Conservation (phyloP, 1,140 invertebrate genomes). For the Anthonomus grandis region DNA sequence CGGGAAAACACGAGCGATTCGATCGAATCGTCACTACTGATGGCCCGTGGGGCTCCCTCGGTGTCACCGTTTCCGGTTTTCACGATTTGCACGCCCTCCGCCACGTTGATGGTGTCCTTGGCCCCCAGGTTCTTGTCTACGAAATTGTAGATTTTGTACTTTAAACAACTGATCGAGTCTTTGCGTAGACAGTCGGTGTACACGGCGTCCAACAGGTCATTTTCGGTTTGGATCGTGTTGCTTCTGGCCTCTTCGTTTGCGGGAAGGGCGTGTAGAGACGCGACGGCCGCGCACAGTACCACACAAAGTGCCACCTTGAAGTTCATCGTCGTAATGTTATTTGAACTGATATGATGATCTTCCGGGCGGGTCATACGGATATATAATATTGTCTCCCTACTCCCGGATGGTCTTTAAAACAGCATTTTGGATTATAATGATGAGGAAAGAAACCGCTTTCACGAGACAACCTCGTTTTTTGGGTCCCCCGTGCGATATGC, state of each 20-base stretch:
- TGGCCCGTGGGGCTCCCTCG: conserved; percentile 67
- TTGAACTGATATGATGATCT: conserved; percentile 26
- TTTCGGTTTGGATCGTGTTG: conserved; percentile 62
- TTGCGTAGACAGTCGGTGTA: conserved; percentile 74
- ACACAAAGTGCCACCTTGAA: conserved; percentile 38
- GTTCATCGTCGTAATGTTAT: conserved; percentile 33
- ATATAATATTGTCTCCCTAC: conserved; percentile 48
- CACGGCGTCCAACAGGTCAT: conserved; percentile 71
- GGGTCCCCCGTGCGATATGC: conserved; percentile 42
- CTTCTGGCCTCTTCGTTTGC: conserved; percentile 59
- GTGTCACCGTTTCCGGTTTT: conserved; percentile 60
- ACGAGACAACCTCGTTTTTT: conserved; percentile 46
- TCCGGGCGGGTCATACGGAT: conserved; percentile 39
- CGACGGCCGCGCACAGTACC: conserved; percentile 54
- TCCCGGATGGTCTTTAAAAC: conserved; percentile 31
- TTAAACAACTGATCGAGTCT: conserved; percentile 75
- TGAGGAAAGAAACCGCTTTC: conserved; percentile 49
- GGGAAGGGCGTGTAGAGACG: conserved; percentile 59
- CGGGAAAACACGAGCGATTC: conserved; percentile 65
- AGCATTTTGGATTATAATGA: conserved; percentile 48
- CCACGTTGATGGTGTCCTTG: conserved; percentile 72
- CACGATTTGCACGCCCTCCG: conserved; percentile 78
- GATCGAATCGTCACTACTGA: conserved; percentile 60
- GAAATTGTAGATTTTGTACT: conserved; percentile 79
- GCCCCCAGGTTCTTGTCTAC: conserved; percentile 76